Evolutionary conservation across 2,113 vertebrate genomes (phyloP), one percentile per base, ranked within the genome.

Genomic region (Sylvia atricapilla): DNA sequence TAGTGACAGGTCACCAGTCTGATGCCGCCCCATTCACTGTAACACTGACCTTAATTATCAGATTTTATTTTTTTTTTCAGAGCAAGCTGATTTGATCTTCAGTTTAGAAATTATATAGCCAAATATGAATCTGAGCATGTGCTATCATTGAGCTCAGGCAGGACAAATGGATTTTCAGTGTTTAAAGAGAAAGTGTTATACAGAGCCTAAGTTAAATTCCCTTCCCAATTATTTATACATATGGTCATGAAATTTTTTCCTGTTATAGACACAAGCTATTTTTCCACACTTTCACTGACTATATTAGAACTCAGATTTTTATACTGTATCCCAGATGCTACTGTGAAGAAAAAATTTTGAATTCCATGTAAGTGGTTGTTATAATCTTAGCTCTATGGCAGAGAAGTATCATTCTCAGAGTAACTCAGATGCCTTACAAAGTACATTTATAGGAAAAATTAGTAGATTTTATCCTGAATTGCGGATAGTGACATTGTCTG

Each of bases 221-320:
- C 76, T 95, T 81, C 87, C 68, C 41, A 70, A 35, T 94, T 62
- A 87, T 93, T 95, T 93, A 50, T 52, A 30, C 53, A 90, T 89
- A 18, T 56, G 14, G 60, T 66, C 33, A 78, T 12, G 2, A 78
- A 37, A 15, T 50, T 50, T 10, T 22, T 76, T 88, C 60, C 70
- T 81, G 24, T 70, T 93, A 41, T 46, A 46, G 76, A 43, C 16
- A 69, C 37, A 87, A 95, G 13, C 13, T 91, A 77, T 58, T 94
- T 60, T 91, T 94, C 52, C 52, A 62, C 91, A 49, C 13, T 68
- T 93, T 89, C 15, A 9, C 12, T 66, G 44, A 55, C 28, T 63
- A 21, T 35, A 55, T n/a, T 63, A 55, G 11, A 72, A 86, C 11
- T 50, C 35, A 44, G 9, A 62, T 81, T 83, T 72, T 73, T 53